Conservation (phyloP, 2,113 vertebrate genomes). For the Girardinichthys multiradiatus region DNA sequence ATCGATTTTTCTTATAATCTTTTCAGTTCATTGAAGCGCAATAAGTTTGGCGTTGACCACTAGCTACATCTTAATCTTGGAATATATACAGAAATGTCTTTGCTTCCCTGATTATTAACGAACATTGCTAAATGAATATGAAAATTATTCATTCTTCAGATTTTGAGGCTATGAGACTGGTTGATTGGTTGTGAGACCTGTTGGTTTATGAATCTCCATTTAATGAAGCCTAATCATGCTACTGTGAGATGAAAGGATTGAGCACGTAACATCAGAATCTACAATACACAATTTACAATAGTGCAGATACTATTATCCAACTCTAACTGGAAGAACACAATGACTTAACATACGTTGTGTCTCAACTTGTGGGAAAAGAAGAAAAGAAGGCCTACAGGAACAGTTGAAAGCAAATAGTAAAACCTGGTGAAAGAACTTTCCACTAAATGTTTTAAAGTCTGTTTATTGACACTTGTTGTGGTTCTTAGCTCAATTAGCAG, state of each 20-base stretch:
- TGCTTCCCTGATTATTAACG: not conserved
- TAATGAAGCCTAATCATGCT: not conserved
- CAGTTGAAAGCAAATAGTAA: constrained; percentile 2
- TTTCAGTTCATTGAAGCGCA: no score
- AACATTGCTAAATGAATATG: not conserved
- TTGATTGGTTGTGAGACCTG: not conserved
- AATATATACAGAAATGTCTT: not conserved
- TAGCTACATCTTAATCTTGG: no score
- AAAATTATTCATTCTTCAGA: not conserved
- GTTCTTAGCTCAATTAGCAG: constrained; percentile 55
- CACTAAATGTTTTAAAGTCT: constrained; percentile 32
- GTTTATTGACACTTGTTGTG: constrained; percentile 33
- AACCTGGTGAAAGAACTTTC: constrained; percentile 18
- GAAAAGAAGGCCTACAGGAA: not conserved
- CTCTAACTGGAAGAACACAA: not conserved
- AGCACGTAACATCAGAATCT: constrained; percentile 27
- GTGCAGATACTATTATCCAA: constrained; percentile 14
- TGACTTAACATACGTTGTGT: not conserved
- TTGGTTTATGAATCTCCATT: not conserved
- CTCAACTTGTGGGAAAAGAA: not conserved
- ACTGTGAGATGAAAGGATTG: constrained; percentile 22
- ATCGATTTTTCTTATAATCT: no score
- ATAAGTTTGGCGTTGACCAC: no score
- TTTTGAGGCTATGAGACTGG: not conserved
- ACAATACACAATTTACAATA: constrained; percentile 24